These are phyloP conservation scores for Ifrita kowaldi DNA, from an alignment of 2,113 vertebrate genomes.

Conservation along the genomic window DNA sequence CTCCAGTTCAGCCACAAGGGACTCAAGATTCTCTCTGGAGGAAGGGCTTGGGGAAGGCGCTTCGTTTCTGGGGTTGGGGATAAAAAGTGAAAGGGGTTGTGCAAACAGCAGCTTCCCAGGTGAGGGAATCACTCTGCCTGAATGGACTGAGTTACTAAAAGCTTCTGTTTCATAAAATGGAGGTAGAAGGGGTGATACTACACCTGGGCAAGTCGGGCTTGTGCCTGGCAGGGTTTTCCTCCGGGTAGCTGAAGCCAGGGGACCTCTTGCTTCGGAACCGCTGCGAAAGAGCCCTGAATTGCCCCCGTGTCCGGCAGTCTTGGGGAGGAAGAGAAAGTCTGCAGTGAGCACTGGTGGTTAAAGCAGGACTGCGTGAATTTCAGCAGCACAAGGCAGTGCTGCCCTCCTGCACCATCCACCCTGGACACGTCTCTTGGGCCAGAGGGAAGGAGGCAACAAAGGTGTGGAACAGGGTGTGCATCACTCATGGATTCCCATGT, in stretches of 20 bases:
- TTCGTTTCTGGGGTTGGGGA: background rate
- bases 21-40: conserved; percentile 25
- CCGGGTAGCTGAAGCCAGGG: conserved; percentile 68
- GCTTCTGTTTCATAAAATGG: background rate
- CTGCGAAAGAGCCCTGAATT: conserved; percentile 62
- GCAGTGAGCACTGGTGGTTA: background rate
- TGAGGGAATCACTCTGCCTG: background rate
- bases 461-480: background rate
- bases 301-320: conserved; percentile 65
- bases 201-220: conserved; percentile 27
- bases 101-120: background rate
- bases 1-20: conserved; percentile 55
- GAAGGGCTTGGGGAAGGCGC: background rate
- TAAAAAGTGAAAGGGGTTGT: background rate
- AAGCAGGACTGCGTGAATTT: background rate
- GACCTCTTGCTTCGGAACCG: conserved; percentile 66
- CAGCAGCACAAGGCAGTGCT: background rate
- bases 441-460: background rate
- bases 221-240: conserved; percentile 52
- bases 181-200: background rate
- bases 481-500: background rate
- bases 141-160: background rate
- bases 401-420: background rate
- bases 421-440: background rate
- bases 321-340: background rate